These are phyloP conservation scores for Brachypteracias leptosomus DNA, from an alignment of 2,113 vertebrate genomes.

Conservation along the genomic window DNA sequence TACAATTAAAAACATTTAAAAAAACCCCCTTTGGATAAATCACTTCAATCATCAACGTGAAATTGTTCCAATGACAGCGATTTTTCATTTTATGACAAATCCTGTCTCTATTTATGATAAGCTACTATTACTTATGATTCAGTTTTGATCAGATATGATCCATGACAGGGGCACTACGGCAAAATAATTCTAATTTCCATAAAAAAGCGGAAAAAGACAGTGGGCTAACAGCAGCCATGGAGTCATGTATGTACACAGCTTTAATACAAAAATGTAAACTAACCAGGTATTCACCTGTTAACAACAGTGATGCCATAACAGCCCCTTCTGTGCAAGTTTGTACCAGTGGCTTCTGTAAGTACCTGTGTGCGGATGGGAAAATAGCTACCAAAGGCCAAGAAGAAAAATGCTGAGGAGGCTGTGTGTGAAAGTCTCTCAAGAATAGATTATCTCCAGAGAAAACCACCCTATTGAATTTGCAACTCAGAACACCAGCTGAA, in stretches of 20 bases:
- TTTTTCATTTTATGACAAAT: neutral
- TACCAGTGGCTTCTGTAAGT: neutral
- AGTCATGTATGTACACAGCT: neutral
- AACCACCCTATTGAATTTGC: neutral
- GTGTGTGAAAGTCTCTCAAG: neutral
- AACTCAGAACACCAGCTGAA: neutral
- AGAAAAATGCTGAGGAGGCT: neutral
- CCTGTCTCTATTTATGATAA: neutral
- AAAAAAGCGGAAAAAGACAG: neutral
- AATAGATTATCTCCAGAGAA: neutral
- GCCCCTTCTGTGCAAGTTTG: neutral
- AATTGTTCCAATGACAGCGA: neutral
- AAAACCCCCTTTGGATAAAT: neutral
- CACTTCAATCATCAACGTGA: neutral
- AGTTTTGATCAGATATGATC: neutral
- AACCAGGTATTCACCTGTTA: neutral
- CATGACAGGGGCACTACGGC: neutral
- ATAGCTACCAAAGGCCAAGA: neutral
- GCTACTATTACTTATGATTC: neutral
- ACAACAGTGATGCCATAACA: neutral
- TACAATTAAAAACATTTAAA: neutral
- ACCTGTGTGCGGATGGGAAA: neutral
- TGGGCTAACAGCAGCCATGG: neutral
- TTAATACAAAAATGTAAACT: neutral
- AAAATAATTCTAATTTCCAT: neutral